These are phyloP conservation scores for Lasioglossum pauxillum DNA, from an alignment of 2,888 invertebrate species.

Conservation along the genomic window DNA sequence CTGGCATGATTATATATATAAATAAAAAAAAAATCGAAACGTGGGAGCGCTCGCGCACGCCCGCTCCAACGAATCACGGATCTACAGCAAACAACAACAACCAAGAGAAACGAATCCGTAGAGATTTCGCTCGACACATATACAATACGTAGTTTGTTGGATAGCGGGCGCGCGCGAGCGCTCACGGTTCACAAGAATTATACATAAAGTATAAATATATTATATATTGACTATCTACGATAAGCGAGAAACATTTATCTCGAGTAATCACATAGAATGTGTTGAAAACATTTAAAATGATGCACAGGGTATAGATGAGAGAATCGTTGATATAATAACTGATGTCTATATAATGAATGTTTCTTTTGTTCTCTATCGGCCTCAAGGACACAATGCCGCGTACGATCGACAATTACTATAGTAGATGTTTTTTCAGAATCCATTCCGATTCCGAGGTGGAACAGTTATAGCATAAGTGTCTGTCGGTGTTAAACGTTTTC, in stretches of 20 bases:
- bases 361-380: constrained; percentile 83
- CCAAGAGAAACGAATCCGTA: not conserved
- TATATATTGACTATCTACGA: constrained; percentile 73
- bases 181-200: constrained; percentile 65
- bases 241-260: constrained; percentile 75
- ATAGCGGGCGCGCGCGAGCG: constrained; percentile 20
- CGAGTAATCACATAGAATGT: constrained; percentile 82
- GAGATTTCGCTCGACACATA: not conserved
- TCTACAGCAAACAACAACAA: not conserved
- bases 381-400: constrained; percentile 77
- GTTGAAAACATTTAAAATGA: constrained; percentile 82
- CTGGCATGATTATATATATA: constrained; percentile 81
- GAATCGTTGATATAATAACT: constrained; percentile 84
- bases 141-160: not conserved
- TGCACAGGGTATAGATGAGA: constrained; percentile 85
- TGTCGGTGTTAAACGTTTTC: constrained; percentile 80
- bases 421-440: constrained; percentile 80
- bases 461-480: constrained; percentile 78
- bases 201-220: constrained; percentile 78
- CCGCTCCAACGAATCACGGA: not conserved
- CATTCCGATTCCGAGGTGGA: constrained; percentile 74
- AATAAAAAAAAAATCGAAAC: constrained; percentile 57
- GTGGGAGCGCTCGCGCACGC: constrained; percentile 39
- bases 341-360: constrained; percentile 83
- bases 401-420: constrained; percentile 77